Percentiles rank a stretch among this genome's conserved stretches.
phyloP scores from a whole-genome alignment of 1,140 invertebrate species.

The Bombus confusus region DNA sequence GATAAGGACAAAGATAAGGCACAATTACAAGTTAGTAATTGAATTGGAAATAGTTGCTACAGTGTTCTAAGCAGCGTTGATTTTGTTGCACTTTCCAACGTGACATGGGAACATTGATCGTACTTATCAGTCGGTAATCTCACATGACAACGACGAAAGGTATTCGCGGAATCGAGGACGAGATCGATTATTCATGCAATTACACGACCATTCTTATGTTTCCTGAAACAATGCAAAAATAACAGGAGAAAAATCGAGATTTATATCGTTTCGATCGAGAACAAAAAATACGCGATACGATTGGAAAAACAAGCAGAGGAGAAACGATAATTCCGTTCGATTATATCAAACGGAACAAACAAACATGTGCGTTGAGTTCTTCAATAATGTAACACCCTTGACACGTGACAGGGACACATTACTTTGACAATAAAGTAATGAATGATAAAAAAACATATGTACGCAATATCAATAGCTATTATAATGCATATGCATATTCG shows the following conservation, averaged over 20 bases:
- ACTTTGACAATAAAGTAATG: conserved; percentile 32
- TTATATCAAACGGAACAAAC: background rate
- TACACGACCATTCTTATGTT: background rate
- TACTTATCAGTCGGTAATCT: conserved; percentile 55
- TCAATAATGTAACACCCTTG: conserved; percentile 42
- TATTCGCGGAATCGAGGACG: conserved; percentile 26
- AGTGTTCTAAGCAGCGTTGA: background rate
- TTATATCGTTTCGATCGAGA: background rate
- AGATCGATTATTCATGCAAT: conserved; percentile 16
- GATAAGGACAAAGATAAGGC: too few species aligned
- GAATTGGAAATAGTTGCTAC: background rate
- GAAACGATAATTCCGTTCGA: background rate
- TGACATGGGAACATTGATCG: conserved; percentile 46
- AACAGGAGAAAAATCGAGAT: background rate
- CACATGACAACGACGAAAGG: conserved; percentile 23
- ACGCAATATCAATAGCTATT: too few species aligned
- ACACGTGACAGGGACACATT: conserved; percentile 36
- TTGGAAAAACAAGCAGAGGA: background rate
- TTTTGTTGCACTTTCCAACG: conserved; percentile 6
- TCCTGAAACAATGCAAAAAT: background rate
- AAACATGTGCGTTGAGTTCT: conserved; percentile 2
- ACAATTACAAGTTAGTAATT: too few species aligned
- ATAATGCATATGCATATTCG: background rate
- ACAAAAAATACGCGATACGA: background rate
- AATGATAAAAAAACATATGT: background rate